Evolutionary conservation across 2,888 invertebrate genomes (phyloP).

Genomic region (Pristionchus japonicus): DNA sequence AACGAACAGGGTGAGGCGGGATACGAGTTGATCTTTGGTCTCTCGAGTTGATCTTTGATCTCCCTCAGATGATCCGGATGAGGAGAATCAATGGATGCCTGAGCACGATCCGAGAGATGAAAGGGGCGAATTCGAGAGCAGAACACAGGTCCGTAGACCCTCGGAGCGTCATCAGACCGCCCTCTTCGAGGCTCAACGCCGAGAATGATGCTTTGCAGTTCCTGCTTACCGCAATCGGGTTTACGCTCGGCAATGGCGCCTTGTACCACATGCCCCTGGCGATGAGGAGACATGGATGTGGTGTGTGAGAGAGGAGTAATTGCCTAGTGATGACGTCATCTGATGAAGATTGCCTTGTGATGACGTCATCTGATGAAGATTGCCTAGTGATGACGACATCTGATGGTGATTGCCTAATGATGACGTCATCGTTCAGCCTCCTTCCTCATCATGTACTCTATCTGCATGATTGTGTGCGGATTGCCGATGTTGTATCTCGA

Average conservation of each 20-base stretch:
- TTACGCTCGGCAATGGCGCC: background rate
- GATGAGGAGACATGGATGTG: background rate
- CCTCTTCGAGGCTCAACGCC: background rate
- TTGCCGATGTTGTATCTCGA: background rate
- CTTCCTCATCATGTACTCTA: background rate
- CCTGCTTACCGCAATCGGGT: background rate
- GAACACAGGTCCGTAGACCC: slow-evolving; percentile 4
- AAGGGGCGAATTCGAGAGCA: slow-evolving; percentile 1
- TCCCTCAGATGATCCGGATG: slow-evolving; percentile 14
- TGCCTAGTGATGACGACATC: background rate
- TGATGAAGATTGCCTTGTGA: background rate
- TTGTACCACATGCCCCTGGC: background rate
- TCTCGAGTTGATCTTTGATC: background rate
- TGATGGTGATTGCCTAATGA: background rate
- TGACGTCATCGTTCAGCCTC: slow-evolving; percentile 2
- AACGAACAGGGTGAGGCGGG: background rate
- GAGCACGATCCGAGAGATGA: slow-evolving; percentile 10
- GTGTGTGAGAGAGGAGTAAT: background rate
- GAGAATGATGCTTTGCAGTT: too few species aligned
- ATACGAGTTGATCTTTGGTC: background rate
- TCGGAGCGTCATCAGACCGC: too few species aligned
- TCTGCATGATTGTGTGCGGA: background rate
- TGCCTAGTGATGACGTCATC: background rate
- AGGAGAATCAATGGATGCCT: slow-evolving; percentile 22
- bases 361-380: background rate